phyloP scores from a whole-genome alignment of 2,113 vertebrate genomes.

The Raphicerus campestris region DNA sequence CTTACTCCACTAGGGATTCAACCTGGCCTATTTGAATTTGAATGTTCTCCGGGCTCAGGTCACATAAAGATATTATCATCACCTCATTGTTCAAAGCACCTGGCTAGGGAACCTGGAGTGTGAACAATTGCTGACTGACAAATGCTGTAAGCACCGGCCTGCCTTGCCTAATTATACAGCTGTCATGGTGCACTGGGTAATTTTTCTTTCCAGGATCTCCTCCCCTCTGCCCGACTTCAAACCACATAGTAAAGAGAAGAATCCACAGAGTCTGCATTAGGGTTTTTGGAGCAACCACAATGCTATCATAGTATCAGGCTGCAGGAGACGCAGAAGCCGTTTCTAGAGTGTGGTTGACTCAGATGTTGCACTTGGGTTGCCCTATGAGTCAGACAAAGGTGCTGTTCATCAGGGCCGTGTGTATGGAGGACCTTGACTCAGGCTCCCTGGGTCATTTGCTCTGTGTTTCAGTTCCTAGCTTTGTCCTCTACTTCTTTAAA shows the following conservation, averaged over 20 bases:
- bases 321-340: slow-evolving; percentile 63
- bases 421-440: slow-evolving; percentile 20
- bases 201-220: slow-evolving; percentile 72
- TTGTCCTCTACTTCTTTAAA: background rate
- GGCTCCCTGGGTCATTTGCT: background rate
- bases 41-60: background rate
- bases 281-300: slow-evolving; percentile 74
- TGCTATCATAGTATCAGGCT: slow-evolving; percentile 72
- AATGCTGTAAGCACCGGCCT: slow-evolving; percentile 49
- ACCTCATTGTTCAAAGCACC: slow-evolving; percentile 54
- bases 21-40: background rate
- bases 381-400: slow-evolving; percentile 32
- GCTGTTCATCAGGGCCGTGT: slow-evolving; percentile 17
- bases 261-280: slow-evolving; percentile 72
- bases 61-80: slow-evolving; percentile 47
- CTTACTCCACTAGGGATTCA: background rate
- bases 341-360: slow-evolving; percentile 73
- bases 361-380: slow-evolving; percentile 45
- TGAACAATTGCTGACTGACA: slow-evolving; percentile 56
- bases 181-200: slow-evolving; percentile 57
- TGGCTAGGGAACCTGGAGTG: background rate
- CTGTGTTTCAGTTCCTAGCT: background rate
- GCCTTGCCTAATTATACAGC: slow-evolving; percentile 73
- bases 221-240: slow-evolving; percentile 70
- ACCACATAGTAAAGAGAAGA: slow-evolving; percentile 74